Conservation (phyloP, 1,140 invertebrate genomes). For the Andricus grossulariae region DNA sequence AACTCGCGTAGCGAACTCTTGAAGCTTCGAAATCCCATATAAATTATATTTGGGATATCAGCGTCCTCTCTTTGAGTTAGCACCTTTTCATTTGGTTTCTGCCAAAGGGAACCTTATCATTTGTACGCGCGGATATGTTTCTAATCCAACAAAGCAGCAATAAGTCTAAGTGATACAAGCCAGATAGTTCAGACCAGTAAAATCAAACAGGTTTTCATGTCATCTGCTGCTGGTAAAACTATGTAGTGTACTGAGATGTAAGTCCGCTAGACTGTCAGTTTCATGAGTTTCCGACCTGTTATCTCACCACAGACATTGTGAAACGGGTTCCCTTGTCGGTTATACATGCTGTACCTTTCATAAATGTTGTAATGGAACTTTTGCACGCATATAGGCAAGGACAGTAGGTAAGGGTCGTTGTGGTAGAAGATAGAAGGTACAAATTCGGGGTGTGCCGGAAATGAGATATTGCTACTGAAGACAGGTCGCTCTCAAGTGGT, state of each 20-base stretch:
- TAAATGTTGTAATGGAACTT: constrained; percentile 26
- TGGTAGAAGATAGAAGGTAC: not conserved
- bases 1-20: no score
- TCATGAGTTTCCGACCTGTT: constrained; percentile 26
- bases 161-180: constrained; percentile 3
- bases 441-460: constrained; percentile 9
- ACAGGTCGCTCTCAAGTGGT: constrained; percentile 3
- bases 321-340: constrained; percentile 6
- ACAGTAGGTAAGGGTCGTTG: constrained; percentile 8
- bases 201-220: constrained; percentile 20
- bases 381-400: constrained; percentile 6
- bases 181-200: constrained; percentile 10
- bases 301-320: constrained; percentile 13
- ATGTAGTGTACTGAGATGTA: not conserved
- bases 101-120: no score
- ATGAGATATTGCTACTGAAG: constrained; percentile 25
- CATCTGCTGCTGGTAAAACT: constrained; percentile 24
- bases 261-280: constrained; percentile 17
- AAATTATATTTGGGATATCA: no score
- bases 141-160: not conserved
- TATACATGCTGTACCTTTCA: not conserved
- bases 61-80: no score
- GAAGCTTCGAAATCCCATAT: no score
- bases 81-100: no score
- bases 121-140: not conserved